Evolutionary conservation across 2,888 invertebrate genomes (phyloP), one percentile per base, ranked within the genome.

Genomic region (Hydropsyche betteni): DNA sequence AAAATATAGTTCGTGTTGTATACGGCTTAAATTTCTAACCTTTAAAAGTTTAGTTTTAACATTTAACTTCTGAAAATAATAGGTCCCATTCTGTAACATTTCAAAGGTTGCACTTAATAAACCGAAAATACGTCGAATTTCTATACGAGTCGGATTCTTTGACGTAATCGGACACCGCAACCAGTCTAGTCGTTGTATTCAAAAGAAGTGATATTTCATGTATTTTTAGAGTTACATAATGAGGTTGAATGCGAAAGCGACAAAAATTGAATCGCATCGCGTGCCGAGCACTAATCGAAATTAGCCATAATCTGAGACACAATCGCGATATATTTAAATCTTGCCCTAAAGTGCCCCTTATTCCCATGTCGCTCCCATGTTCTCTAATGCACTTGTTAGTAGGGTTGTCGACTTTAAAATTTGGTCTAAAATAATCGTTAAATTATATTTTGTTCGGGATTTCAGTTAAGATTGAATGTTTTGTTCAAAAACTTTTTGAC

Each of bases 91-190:
- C 53, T 36, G 50, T 68, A 44, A 50, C 78, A 78, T 74, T 76
- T 78, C 64, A 74, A 77, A 68, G 78, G 78, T 70, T 78, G 75
- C 78, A 75, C 52, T 74, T 76, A 78, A 78, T 76, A 76, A 70
- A 51, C 72, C 70, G 74, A 53, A 73, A 78, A 78, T 78, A 78
- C 77, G 53, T 14, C 51, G 78, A 78, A 78, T 44, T 69, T 74
- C 38, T 72, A 74, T 76, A 74, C 71, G 71, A 69, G 71, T 34
- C 68, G 70, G 77, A 61, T 74, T 78, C 77, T 53, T 71, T 55
- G 38, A 61, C 69, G 78, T 73, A 78, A 78, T 55, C 51, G 44
- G 78, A 78, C 75, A 61, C 33, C 61, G 33, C 33, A 64, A 36
- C 64, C 64, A 16, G 6, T 10, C 44, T 10, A 10, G 6, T 44